Conservation (phyloP, 2,888 invertebrate genomes). For the Andrena bicolor region DNA sequence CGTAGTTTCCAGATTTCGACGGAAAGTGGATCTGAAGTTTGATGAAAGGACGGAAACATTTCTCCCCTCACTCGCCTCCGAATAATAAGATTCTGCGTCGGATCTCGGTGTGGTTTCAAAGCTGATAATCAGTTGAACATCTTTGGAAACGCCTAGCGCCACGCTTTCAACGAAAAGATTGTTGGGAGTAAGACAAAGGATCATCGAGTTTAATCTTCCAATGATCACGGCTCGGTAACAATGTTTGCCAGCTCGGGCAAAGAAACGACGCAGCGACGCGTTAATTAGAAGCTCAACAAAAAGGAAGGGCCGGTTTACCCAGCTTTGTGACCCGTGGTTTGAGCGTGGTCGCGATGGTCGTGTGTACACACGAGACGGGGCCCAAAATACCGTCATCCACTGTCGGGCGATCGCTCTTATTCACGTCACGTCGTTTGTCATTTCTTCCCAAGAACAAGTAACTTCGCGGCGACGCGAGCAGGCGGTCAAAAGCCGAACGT, state of each 20-base stretch:
- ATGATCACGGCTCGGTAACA: constrained; percentile 49
- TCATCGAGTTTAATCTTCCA: constrained; percentile 54
- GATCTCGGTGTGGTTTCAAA: neutral
- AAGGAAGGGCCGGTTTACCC: constrained; percentile 51
- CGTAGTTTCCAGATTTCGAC: neutral
- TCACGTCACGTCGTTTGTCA: constrained; percentile 71
- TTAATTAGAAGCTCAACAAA: constrained; percentile 66
- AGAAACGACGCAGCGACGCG: constrained; percentile 49
- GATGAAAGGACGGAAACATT: neutral
- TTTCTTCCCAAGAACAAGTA: constrained; percentile 64
- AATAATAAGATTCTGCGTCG: neutral
- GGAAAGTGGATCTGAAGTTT: neutral
- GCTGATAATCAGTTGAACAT: constrained; percentile 21
- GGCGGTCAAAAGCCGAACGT: constrained; percentile 37
- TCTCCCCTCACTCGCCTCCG: no score
- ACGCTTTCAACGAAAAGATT: constrained; percentile 41
- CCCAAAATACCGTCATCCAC: constrained; percentile 67
- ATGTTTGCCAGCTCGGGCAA: constrained; percentile 45
- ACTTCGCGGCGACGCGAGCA: constrained; percentile 44
- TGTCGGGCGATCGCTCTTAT: constrained; percentile 69
- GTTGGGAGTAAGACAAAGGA: constrained; percentile 53
- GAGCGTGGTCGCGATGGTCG: constrained; percentile 38
- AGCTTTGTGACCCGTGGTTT: constrained; percentile 35
- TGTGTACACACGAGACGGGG: constrained; percentile 54
- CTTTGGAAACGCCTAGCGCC: neutral